A percentile compares a stretch with the other conserved stretches of the same genome.
phyloP scores from a whole-genome alignment of 1,140 invertebrate species.

The Cyclina sinensis region DNA sequence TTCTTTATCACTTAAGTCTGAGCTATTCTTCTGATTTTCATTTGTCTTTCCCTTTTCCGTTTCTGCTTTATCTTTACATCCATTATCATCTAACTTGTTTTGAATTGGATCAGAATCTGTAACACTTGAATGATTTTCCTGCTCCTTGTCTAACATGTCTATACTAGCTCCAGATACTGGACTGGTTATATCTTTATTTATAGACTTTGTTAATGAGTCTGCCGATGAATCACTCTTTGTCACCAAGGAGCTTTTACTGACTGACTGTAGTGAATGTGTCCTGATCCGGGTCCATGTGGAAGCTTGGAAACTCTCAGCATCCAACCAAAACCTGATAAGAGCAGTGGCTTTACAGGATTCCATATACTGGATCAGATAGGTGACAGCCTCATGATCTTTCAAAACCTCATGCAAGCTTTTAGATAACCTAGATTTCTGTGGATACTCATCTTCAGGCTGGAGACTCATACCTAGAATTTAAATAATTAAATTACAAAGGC shows the following conservation, averaged over 20 bases:
- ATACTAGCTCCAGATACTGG: conserved; percentile 19
- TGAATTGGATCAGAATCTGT: neutral
- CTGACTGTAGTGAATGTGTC: conserved; percentile 79
- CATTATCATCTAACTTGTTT: neutral
- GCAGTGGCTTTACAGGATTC: conserved; percentile 88
- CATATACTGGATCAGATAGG: conserved; percentile 92
- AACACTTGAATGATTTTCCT: conserved; percentile 20
- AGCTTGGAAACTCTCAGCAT: conserved; percentile 90
- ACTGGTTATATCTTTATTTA: conserved; percentile 54
- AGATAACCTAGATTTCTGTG: conserved; percentile 88
- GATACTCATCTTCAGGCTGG: conserved; percentile 25
- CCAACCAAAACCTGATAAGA: conserved; percentile 91
- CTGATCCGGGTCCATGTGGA: conserved; percentile 80
- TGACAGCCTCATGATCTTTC: conserved; percentile 90
- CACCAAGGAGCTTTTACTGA: conserved; percentile 73
- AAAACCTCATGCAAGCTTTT: conserved; percentile 90
- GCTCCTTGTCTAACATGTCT: conserved; percentile 8
- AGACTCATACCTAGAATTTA: conserved; percentile 44
- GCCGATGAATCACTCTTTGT: conserved; percentile 26
- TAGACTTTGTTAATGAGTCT: conserved; percentile 22
- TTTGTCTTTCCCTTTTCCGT: neutral
- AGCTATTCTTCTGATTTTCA: neutral
- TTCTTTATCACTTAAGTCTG: neutral
- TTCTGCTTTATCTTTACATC: neutral
- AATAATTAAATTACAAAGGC: too few relatives aligned